Evolutionary conservation across 2,888 invertebrate species (phyloP), one percentile per base, ranked within the genome.

Genomic region (Candidula unifasciata): DNA sequence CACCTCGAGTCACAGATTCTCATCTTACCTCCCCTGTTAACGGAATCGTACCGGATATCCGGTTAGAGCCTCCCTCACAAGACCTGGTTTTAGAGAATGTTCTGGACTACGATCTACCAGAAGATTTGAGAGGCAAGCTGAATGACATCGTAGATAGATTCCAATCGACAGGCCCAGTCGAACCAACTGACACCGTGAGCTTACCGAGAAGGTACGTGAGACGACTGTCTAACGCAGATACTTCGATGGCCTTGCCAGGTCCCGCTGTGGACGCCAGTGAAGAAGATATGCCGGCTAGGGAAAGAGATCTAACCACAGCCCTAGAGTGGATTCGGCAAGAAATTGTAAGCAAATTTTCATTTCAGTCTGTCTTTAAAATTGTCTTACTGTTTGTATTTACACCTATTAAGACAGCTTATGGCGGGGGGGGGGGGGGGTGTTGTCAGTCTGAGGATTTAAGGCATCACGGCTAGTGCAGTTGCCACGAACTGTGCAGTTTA

Each of bases 241-340:
- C 64, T 2, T 6, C 16, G n/a, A 64, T 37, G 64, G 37, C 64
- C 18, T 68, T 66, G 27, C 44, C 68, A 73, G 60, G 24, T 10
- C 64, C 16, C 18, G 84, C 52, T 21, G 24, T 16, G n/a, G 77
- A 10, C 27, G 24, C 18, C 18, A 0, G 1, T 27, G 27, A 71
- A 0, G 82, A 86, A 18, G 87, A 86, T 44, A 76, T 80, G 21
- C 83, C 66, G 35, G 85, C 88, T 8, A 84, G 91, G 52, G 91
- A 91, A 83, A 87, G 87, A 68, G 91, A 92, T 80, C 77, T 92
- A 10, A 79, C 84, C 18, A 88, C 88, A 3, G 91, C 91, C 21
- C 83, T 92, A 10, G 87, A 88, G 64, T 92, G 91, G 91, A 90
- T 92, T 27, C 89, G 89, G 83, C 91, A 92, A 87, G 90, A 91